Base-by-base conservation (phyloP, 2,113 vertebrate species). In the Actenoides lindsayi region DNA sequence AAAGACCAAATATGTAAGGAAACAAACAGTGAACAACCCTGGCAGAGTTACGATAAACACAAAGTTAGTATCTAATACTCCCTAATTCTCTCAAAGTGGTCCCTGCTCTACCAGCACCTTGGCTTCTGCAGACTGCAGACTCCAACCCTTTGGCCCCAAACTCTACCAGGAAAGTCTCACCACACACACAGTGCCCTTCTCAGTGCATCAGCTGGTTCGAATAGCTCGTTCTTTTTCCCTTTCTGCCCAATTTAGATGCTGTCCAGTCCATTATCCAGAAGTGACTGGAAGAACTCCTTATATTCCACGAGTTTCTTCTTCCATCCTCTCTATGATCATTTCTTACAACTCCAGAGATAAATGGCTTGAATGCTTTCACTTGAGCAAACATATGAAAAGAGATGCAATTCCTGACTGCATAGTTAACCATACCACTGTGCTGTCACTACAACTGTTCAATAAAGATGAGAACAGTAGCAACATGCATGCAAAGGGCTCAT, bases 181-280 rank as follows among this genome's bases (percentile, higher is more conserved):
- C 18, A 9, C 4, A 20, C 15, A 73, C 87, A 31, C 35, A 31
- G 60, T 37, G 11, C 10, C 16, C 9, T 89, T 65, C 42, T 51
- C 53, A 73, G 41, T 20, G 15, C 33, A 70, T 42, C 18, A 76
- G 24, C 5, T 56, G 2, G 10, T 75, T 83, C 35, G 48, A 79
- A 84, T 0, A 5, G 4, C 8, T 73, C 1, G 0, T 25, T 56
- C 33, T 56, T 76, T 21, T 4, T 3, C 6, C 13, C 1, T 60
- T 89, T 42, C 39, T 39, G 37, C 3, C 3, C 14, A 53, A 79
- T 84, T 71, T 48, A 73, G 21, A 33, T 41, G 17, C 13, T 35
- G 4, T 6, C 46, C 33, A 65, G 33, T 42, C 42, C 23, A 77
- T 63, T 54, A 8, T 24, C 30, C 33, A 41, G 21, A 41, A 83